Conservation (phyloP, 2,888 invertebrate genomes). For the Cerceris ruficornis region DNA sequence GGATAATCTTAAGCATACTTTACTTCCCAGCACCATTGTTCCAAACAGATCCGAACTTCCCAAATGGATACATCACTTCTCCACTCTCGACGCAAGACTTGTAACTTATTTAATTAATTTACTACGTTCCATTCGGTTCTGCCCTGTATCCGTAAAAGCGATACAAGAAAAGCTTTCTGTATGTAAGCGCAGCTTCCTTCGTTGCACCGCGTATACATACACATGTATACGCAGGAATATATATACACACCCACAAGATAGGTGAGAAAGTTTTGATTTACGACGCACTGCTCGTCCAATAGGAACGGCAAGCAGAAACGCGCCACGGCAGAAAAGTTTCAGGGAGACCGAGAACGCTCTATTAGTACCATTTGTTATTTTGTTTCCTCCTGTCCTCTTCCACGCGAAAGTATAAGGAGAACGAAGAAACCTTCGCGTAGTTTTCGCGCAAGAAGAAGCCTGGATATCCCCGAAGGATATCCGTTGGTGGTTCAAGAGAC, state of each 20-base stretch:
- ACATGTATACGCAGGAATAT: slow-evolving; percentile 29
- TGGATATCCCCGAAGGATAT: slow-evolving; percentile 59
- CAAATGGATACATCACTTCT: not conserved
- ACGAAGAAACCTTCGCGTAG: slow-evolving; percentile 49
- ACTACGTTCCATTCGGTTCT: slow-evolving; percentile 15
- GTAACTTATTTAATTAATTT: slow-evolving; percentile 31
- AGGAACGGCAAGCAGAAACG: slow-evolving; percentile 18
- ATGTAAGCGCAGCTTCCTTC: slow-evolving; percentile 18
- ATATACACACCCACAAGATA: slow-evolving; percentile 18
- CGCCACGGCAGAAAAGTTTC: slow-evolving; percentile 56
- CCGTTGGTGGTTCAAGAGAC: slow-evolving; percentile 65
- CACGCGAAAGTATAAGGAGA: slow-evolving; percentile 45
- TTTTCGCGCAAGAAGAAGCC: slow-evolving; percentile 45
- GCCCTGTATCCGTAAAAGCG: slow-evolving; percentile 10
- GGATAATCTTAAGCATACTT: not conserved
- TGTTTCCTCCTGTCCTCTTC: slow-evolving; percentile 46
- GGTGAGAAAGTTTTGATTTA: slow-evolving; percentile 72
- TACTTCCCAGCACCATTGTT: not conserved
- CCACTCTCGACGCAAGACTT: slow-evolving; percentile 7
- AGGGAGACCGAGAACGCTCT: slow-evolving; percentile 67
- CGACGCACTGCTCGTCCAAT: slow-evolving; percentile 57
- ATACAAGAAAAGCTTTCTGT: slow-evolving; percentile 15
- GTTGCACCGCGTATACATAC: slow-evolving; percentile 45
- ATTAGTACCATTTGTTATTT: slow-evolving; percentile 74
- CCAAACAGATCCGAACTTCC: not conserved